Percentiles rank a stretch among this genome's conserved stretches.
phyloP scores from a whole-genome alignment of 2,113 vertebrate species.

The Cyprinus carpio region DNA sequence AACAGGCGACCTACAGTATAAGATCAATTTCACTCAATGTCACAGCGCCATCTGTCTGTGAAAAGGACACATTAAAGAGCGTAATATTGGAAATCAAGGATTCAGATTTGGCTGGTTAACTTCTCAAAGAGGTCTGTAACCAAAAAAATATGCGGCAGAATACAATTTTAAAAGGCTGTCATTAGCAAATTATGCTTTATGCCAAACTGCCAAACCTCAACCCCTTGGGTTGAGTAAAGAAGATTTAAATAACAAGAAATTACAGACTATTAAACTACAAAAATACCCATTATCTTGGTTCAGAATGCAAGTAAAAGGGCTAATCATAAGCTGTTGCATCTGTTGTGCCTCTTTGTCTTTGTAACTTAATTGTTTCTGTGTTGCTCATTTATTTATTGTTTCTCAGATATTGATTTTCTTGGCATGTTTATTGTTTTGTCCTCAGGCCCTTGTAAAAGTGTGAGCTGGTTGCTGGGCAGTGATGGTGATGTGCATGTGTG shows the following conservation, averaged over 20 bases:
- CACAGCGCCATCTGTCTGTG: conserved; percentile 42
- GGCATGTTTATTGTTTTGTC: conserved; percentile 1
- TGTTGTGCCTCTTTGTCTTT: not conserved
- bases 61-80: not conserved
- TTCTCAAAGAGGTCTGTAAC: not conserved
- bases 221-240: not conserved
- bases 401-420: conserved; percentile 1
- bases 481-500: conserved; percentile 76
- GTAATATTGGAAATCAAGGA: not conserved
- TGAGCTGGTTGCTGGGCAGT: conserved; percentile 75
- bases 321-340: not conserved
- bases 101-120: not conserved
- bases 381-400: not conserved
- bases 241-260: not conserved
- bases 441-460: conserved; percentile 70
- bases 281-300: not conserved
- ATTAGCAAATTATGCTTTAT: not conserved
- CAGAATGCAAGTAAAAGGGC: not conserved
- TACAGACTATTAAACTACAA: not conserved
- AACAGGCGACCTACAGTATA: not conserved
- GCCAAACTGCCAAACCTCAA: not conserved
- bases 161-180: not conserved
- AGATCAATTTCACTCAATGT: not conserved
- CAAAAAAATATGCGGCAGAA: not conserved
- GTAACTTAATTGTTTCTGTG: conserved; percentile 2